Evolutionary conservation across 2,888 invertebrate species (phyloP).

Genomic region (Sylvicola fuscatus): DNA sequence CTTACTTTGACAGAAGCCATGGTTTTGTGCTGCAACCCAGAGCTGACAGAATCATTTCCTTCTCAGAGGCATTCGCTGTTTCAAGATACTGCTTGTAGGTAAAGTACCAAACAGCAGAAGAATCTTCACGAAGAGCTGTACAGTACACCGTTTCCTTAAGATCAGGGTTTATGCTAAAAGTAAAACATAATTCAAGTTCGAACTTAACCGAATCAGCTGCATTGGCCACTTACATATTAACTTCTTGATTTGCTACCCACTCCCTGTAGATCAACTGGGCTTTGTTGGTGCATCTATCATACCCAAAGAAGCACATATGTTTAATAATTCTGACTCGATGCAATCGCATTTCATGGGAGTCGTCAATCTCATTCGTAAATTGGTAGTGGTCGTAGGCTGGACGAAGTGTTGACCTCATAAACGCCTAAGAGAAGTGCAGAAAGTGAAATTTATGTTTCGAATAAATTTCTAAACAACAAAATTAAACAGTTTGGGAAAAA

Average conservation of each 20-base stretch:
- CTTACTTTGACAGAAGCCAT: conserved; percentile 34
- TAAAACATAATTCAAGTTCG: conserved; percentile 5
- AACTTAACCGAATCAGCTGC: not conserved
- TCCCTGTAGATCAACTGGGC: conserved; percentile 27
- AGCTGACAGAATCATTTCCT: conserved; percentile 32
- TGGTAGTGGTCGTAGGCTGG: not conserved
- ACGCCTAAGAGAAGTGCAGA: conserved; percentile 14
- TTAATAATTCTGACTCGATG: conserved; percentile 30
- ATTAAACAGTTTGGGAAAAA: too few relatives aligned
- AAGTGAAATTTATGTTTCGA: not conserved
- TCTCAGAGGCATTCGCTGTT: conserved; percentile 34
- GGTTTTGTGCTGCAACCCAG: conserved; percentile 32
- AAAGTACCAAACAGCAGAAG: conserved; percentile 44
- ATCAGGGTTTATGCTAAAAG: conserved; percentile 36
- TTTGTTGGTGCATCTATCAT: conserved; percentile 28
- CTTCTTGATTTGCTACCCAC: conserved; percentile 28
- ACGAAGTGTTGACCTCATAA: conserved; percentile 14
- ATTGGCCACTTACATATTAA: conserved; percentile 27
- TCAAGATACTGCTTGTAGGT: conserved; percentile 29
- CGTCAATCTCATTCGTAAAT: not conserved
- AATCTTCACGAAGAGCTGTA: conserved; percentile 38
- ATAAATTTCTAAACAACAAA: too few relatives aligned
- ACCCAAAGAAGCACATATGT: conserved; percentile 31
- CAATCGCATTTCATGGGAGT: conserved; percentile 25
- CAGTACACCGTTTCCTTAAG: conserved; percentile 42